Conservation (phyloP, 2,888 invertebrate species). For the Pyrocoelia pectoralis region DNA sequence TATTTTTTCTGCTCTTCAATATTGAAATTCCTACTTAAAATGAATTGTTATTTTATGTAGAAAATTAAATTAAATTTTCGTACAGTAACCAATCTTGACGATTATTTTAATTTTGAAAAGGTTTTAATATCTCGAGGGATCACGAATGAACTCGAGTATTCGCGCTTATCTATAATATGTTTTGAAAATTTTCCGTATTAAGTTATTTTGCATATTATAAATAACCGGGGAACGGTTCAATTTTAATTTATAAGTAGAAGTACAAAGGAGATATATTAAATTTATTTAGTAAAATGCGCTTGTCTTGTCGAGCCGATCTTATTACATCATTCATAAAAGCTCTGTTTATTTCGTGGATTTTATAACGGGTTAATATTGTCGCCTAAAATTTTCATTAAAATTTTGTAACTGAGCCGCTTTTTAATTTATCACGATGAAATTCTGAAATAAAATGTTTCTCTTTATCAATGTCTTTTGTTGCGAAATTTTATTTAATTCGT, state of each 20-base stretch:
- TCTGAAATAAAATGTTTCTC: not conserved
- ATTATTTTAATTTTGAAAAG: not conserved
- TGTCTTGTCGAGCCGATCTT: not conserved
- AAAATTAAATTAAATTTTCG: not conserved
- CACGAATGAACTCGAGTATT: not conserved
- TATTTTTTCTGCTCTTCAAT: not conserved
- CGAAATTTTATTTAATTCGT: too few relatives aligned
- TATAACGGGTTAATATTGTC: conserved; percentile 1
- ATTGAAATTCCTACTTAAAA: not conserved
- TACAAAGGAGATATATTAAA: not conserved
- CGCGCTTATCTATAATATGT: not conserved
- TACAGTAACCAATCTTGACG: not conserved
- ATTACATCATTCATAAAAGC: not conserved
- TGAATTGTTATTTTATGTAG: not conserved
- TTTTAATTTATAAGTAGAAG: not conserved
- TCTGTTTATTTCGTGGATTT: not conserved
- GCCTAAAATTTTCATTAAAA: not conserved
- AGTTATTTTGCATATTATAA: not conserved
- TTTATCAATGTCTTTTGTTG: too few relatives aligned
- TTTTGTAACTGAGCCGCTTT: not conserved
- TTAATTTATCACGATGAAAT: conserved; percentile 1
- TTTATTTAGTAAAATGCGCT: not conserved
- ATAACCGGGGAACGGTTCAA: not conserved
- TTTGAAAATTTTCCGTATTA: not conserved
- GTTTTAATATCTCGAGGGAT: not conserved